Evolutionary conservation across 2,888 invertebrate species (phyloP), one percentile per base, ranked within the genome.

Genomic region (Platycnemis pennipes): DNA sequence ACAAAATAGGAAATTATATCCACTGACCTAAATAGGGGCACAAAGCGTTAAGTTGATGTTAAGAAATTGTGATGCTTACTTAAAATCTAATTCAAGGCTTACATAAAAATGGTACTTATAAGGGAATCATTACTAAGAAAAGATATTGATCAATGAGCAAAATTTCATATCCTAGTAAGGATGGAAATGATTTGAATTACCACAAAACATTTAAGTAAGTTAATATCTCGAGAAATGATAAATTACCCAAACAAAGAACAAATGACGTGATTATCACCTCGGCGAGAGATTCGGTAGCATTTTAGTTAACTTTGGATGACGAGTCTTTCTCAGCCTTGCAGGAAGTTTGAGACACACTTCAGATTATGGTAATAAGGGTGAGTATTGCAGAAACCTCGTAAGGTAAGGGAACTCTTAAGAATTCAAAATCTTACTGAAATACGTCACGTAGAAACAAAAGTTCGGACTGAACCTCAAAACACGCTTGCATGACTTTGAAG

Each of bases 351-450:
- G 8, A 77, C 31, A 37, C 37, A 31, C 77, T 77, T 37, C 31
- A 37, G 77, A 77, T 77, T 77, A 77, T 77, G 77, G 77, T 77
- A 77, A 77, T 77, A 8, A 77, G 77, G 16, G 77, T 2, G 77
- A 37, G 77, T 0, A 8, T 77, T 13, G 77, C 8, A 63, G n/a
- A 77, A 77, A 37, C 77, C 77, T 77, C 11, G 77, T 37, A 37
- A 77, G 31, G 16, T 37, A 37, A 37, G 31, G 7, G 77, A 13
- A 37, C 77, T 13, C 26, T n/a, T 11, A 77, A 77, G 77, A 77
- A 77, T 37, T 13, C 37, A 37, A 37, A 11, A 77, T 77, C 77
- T 77, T 37, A 31, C 37, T 37, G 37, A 77, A 77, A 77, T 77
- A 37, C 77, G 37, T 37, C 77, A 77, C 77, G 77, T 37, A 77